Percentiles rank a stretch among this genome's conserved stretches.
These are phyloP conservation scores for Epinotia brunnichana DNA, from an alignment of 2,888 invertebrate genomes.

Conservation along the genomic window DNA sequence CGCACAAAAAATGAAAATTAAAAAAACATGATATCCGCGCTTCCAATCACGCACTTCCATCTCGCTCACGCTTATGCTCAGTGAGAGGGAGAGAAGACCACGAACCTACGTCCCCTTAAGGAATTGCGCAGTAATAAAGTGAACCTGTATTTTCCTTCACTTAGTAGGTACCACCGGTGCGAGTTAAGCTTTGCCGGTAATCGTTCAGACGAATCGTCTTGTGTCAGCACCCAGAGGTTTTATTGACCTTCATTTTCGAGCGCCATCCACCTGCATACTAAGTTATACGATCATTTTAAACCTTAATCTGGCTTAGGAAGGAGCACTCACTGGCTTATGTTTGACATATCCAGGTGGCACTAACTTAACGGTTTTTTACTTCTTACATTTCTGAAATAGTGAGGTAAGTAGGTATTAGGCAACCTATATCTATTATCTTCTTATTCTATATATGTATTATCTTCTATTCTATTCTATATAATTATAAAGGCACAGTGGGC, in stretches of 20 bases:
- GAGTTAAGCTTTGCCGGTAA: constrained; percentile 16
- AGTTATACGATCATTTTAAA: constrained; percentile 7
- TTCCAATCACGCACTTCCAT: no score
- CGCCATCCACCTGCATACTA: constrained; percentile 17
- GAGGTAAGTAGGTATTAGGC: neutral
- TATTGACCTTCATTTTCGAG: constrained; percentile 23
- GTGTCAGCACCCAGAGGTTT: constrained; percentile 35
- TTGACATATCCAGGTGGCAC: neutral
- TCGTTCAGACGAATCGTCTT: constrained; percentile 21
- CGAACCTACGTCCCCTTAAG: no score
- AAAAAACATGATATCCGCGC: no score
- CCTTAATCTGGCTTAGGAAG: constrained; percentile 2
- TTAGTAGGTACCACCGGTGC: neutral
- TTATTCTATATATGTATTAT: no score
- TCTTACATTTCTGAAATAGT: neutral
- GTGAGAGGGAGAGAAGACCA: no score
- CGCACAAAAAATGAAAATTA: no score
- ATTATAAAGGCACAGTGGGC: neutral
- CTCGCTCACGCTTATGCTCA: no score
- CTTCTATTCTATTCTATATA: no score
- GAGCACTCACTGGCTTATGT: neutral
- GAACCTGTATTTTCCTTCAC: no score
- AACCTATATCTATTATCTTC: no score
- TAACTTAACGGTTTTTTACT: neutral
- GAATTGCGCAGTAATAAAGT: no score